These are phyloP conservation scores for Echinarachnius parma DNA, from an alignment of 53 echinoderm and acorn worm species.

Conservation along the genomic window DNA sequence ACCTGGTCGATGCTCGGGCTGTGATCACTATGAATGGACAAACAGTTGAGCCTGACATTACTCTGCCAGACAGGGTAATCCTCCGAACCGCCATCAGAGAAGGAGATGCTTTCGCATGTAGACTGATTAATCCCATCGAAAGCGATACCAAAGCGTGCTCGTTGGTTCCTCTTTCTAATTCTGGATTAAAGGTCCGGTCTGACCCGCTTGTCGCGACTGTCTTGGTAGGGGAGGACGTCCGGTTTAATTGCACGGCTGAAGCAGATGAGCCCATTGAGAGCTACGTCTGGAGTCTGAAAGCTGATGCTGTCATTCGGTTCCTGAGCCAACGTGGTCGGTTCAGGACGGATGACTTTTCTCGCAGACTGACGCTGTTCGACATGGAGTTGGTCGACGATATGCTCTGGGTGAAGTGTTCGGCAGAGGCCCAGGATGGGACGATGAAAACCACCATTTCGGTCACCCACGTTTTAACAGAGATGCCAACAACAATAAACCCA, in stretches of 20 bases:
- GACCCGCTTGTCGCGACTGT: constrained; percentile 13
- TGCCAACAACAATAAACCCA: not conserved
- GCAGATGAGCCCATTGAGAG: constrained; percentile 21
- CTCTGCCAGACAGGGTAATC: constrained; percentile 6
- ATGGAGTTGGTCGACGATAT: constrained; percentile 12
- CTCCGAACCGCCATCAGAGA: not conserved
- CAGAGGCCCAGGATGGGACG: constrained; percentile 9
- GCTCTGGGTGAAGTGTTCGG: constrained; percentile 34
- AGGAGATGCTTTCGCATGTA: constrained; percentile 2
- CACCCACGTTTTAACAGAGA: not conserved
- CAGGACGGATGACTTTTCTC: constrained; percentile 5
- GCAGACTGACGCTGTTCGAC: constrained; percentile 5
- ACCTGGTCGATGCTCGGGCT: constrained; percentile 2
- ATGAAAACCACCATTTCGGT: constrained; percentile 12
- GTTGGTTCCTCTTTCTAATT: not conserved
- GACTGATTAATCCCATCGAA: not conserved
- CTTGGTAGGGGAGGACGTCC: constrained; percentile 9
- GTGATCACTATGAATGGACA: constrained; percentile 12
- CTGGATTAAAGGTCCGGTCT: constrained; percentile 17
- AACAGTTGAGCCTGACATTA: constrained; percentile 5
- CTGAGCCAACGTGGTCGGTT: constrained; percentile 13
- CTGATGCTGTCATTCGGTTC: constrained; percentile 30
- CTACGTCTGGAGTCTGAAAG: constrained; percentile 31
- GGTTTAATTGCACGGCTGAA: constrained; percentile 26
- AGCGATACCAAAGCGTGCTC: constrained; percentile 4